Evolutionary conservation across 2,797 vertebrate genomes (phyloP), one percentile per base, ranked within the genome.

Genomic region (Pseudomugil tenellus): DNA sequence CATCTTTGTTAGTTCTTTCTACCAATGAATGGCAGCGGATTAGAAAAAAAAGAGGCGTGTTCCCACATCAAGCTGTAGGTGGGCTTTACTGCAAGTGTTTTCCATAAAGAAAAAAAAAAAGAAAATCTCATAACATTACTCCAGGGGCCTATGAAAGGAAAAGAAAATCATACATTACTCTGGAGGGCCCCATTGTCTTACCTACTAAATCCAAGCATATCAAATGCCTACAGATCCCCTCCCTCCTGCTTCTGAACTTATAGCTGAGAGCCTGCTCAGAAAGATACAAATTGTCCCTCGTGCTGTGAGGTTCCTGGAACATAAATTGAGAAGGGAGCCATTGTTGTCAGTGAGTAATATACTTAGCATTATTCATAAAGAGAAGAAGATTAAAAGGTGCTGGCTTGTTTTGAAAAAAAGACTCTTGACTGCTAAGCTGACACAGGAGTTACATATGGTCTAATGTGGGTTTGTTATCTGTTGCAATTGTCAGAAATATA

Each of bases 361-460:
- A 92, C 89, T 94, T 94, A 93, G 91, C 90, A 90, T 93, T 93
- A 93, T 93, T 94, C 87, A 92, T 91, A 93, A 89, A 91, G 60
- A 80, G 82, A 81, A 69, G 85, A 68, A 89, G 90, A 94, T 92
- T 91, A 93, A 91, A 91, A 85, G 78, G 67, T 82, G 53, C 72
- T 81, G 82, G 85, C 80, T 89, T 74, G n/a, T 68, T 46, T 54
- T 84, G 67, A 74, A 81, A 84, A 70, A 72, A 71, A 63, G 68
- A 77, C 66, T 84, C 86, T 90, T 83, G 80, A 87, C 85, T 87
- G 70, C 59, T 66, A 49, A 66, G 79, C 78, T 90, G 90, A 92
- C 87, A 89, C 84, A 83, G 82, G 77, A 87, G 91, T 91, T 91
- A 93, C 85, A 89, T 85, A 90, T 85, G 80, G 86, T 71, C 85